Conservation (phyloP, 2,888 invertebrate species). For the Caenorhabditis sp. region DNA sequence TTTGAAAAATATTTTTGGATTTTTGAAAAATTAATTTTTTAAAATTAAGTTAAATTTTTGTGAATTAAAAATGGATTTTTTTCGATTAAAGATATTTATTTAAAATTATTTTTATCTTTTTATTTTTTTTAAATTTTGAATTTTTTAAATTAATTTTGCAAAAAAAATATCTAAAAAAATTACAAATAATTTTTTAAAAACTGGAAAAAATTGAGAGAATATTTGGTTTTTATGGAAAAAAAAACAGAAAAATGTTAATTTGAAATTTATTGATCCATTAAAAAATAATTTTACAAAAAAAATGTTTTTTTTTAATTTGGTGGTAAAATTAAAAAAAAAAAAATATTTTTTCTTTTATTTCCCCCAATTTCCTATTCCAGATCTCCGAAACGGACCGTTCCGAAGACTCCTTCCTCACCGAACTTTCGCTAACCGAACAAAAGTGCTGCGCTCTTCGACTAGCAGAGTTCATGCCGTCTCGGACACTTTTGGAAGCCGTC, state of each 20-base stretch:
- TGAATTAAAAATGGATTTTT: too few species aligned
- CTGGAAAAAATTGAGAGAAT: neutral
- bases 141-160: neutral
- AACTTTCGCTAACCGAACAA: conserved; percentile 36
- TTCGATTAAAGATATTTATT: too few species aligned
- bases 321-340: conserved; percentile 8
- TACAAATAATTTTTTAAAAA: neutral
- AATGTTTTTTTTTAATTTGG: neutral
- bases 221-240: neutral
- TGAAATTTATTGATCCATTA: too few species aligned
- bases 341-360: too few species aligned
- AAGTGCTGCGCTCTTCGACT: conserved; percentile 64
- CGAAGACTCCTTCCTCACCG: conserved; percentile 43
- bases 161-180: neutral
- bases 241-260: too few species aligned
- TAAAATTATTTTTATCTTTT: too few species aligned
- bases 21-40: too few species aligned
- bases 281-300: neutral
- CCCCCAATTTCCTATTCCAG: conserved; percentile 11
- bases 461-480: conserved; percentile 57
- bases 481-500: conserved; percentile 68
- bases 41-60: too few species aligned
- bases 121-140: too few species aligned
- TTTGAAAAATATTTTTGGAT: too few species aligned
- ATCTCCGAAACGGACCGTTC: conserved; percentile 29